Evolutionary conservation across 1,140 invertebrate genomes (phyloP).

Genomic region (Centruroides sculpturatus): DNA sequence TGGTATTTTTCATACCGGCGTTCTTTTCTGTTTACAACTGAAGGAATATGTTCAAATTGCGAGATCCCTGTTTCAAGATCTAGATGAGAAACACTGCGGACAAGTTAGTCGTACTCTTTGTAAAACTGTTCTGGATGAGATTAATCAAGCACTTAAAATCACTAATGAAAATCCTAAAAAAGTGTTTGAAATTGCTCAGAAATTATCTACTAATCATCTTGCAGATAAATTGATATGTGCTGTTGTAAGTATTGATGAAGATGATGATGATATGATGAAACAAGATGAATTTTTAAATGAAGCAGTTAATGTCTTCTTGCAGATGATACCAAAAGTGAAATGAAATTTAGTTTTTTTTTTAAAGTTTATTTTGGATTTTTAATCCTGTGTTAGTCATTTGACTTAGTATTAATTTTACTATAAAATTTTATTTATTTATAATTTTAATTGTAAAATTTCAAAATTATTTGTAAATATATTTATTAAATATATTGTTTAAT

Average conservation of each 20-base stretch:
- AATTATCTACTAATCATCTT: slow-evolving; percentile 3
- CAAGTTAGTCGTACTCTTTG: slow-evolving; percentile 4
- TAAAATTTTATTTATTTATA: too few relatives aligned
- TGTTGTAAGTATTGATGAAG: neutral
- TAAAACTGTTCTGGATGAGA: slow-evolving; percentile 7
- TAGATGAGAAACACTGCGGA: slow-evolving; percentile 6
- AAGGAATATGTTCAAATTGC: slow-evolving; percentile 8
- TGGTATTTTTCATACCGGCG: slow-evolving; percentile 8
- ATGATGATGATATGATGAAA: slow-evolving; percentile 3
- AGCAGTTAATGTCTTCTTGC: slow-evolving; percentile 8
- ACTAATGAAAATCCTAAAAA: neutral
- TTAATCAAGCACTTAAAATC: slow-evolving; percentile 5
- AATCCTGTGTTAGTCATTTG: too few relatives aligned
- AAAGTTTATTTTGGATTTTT: too few relatives aligned
- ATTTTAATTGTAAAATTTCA: too few relatives aligned
- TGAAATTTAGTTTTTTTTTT: neutral
- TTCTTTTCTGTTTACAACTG: slow-evolving; percentile 3
- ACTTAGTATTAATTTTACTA: too few relatives aligned
- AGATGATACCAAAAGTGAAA: slow-evolving; percentile 10
- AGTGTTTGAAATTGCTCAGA: neutral
- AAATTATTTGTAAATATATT: too few relatives aligned
- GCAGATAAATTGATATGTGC: neutral
- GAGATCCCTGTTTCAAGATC: slow-evolving; percentile 1
- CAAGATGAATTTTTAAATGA: slow-evolving; percentile 6
- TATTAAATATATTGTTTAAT: too few relatives aligned